Base-by-base conservation (phyloP, 2,113 vertebrate species). In the Falco punctatus region DNA sequence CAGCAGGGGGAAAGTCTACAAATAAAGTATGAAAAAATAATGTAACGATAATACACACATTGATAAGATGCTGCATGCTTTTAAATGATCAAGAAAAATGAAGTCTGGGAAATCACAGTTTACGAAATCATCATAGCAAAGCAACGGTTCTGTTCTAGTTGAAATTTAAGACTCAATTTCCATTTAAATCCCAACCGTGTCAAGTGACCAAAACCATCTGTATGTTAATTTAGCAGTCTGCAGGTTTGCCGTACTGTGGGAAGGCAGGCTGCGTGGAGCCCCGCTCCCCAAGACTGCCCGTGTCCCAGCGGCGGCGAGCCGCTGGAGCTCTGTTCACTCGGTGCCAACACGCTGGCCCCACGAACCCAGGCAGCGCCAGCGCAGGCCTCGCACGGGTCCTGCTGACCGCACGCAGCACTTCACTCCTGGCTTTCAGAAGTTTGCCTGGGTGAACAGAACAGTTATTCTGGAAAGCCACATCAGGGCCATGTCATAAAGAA, bases 321-420 rank as follows among this genome's bases (percentile, higher is more conserved):
- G 40, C 44, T 20, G 30, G 42, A 91, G 55, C 33, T 64, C 66
- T 24, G 58, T 49, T 30, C 28, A 19, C 28, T 26, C 57, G n/a
- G 58, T 0, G 0, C 4, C 46, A 32, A 13, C 44, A 71, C 5
- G 0, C 9, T 13, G 44, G 92, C 22, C 10, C 4, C 88, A 54
- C 4, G 46, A 77, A 46, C 2, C 5, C 49, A 83, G 54, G 67
- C 49, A 81, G 40, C 5, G 1, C 44, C 48, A 67, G 44, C 26
- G 83, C 1, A 0, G 24, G 64, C 42, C 28, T 38, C 64, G 13
- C 71, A 48, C 0, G 1, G 30, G 27, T 35, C 71, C 72, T 62
- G 32, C 51, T 70, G 54, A 18, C 64, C 3, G 3, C 3, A 1
- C 12, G 10, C 32, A 65, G 46, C 17, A 64, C 6, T 81, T 55